These are phyloP conservation scores for Callyntrura sp. DNA, from an alignment of 2,888 invertebrate genomes.

Conservation along the genomic window DNA sequence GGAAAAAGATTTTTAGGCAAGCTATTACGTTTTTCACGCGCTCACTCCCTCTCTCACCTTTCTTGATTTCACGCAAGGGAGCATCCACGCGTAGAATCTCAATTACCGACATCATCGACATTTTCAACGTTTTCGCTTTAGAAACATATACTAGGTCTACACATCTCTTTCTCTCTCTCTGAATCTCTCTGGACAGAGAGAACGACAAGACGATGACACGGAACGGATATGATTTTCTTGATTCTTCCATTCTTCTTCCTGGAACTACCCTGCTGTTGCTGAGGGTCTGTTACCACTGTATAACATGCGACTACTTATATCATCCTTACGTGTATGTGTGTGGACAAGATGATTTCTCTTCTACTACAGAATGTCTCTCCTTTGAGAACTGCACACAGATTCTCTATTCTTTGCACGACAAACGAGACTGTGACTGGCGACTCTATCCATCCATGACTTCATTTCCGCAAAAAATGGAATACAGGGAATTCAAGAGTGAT, in stretches of 20 bases:
- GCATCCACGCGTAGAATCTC: slow-evolving; percentile 40
- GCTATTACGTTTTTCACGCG: slow-evolving; percentile 20
- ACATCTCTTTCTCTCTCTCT: not conserved
- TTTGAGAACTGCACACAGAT: not conserved
- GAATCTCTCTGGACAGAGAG: slow-evolving; percentile 18
- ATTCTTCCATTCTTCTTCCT: not conserved
- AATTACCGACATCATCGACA: slow-evolving; percentile 10
- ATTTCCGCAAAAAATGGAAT: slow-evolving; percentile 25
- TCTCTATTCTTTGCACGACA: slow-evolving; percentile 4
- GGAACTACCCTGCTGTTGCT: not conserved
- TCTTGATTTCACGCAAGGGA: slow-evolving; percentile 48
- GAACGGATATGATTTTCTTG: not conserved
- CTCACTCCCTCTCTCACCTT: slow-evolving; percentile 30
- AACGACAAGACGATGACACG: not conserved
- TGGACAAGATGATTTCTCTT: not conserved
- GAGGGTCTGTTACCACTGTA: not conserved
- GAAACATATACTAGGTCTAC: not conserved
- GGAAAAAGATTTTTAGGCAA: not conserved
- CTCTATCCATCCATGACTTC: slow-evolving; percentile 30
- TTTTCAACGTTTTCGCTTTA: not conserved
- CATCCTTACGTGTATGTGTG: too few relatives aligned
- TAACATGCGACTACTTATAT: too few relatives aligned
- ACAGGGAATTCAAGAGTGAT: not conserved
- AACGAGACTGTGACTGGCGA: not conserved
- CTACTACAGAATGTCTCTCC: not conserved